Percentiles rank a stretch among this genome's conserved stretches.
These are phyloP conservation scores for Enteromius treurensis DNA, from an alignment of 2,797 vertebrate species.

Conservation along the genomic window DNA sequence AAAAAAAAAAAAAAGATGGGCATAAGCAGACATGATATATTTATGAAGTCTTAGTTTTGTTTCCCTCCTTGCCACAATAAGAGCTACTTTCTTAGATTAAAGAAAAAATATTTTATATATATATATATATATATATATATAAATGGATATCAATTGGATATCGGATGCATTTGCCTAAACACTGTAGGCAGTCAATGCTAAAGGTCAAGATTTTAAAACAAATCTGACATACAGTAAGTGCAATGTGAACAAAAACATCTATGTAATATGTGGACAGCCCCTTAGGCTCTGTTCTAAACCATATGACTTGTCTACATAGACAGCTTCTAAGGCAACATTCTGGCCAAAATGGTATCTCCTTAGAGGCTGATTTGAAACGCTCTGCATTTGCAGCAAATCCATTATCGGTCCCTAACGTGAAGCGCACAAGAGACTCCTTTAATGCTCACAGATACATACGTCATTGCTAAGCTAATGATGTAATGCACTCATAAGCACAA, in stretches of 20 bases:
- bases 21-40: background rate
- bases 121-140: too few relatives aligned
- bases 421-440: background rate
- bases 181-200: too few relatives aligned
- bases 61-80: background rate
- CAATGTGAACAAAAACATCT: background rate
- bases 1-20: background rate
- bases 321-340: background rate
- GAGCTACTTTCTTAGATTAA: background rate
- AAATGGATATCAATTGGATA: background rate
- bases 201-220: background rate
- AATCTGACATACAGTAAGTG: background rate
- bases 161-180: background rate
- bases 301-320: background rate
- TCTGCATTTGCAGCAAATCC: background rate
- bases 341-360: constrained; percentile 6
- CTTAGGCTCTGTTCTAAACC: background rate
- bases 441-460: background rate
- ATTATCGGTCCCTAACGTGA: background rate
- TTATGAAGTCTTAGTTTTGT: background rate
- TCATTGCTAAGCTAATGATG: background rate
- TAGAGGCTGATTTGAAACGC: background rate
- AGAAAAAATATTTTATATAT: background rate
- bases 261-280: background rate
- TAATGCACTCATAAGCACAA: background rate